Base-by-base conservation (phyloP, 2,888 invertebrate species). In the Punctoribates punctum region DNA sequence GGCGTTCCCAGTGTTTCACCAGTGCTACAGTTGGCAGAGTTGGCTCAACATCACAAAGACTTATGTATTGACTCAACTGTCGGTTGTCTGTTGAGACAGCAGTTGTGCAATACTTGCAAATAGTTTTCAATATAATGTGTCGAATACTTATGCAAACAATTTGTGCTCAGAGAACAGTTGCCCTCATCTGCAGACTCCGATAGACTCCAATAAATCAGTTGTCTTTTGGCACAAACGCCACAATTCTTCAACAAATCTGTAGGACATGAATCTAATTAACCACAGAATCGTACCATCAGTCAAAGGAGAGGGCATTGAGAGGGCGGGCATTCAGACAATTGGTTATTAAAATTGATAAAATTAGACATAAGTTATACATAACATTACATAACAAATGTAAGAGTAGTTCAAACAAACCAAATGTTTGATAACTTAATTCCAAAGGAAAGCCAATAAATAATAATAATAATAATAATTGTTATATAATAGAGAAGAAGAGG, bases 1-100 rank as follows among this genome's bases (percentile, higher is more conserved):
- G 20, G 65, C 20, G 17, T 29, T 62, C 34, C 27, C 34, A 62
- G 27, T 27, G 29, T 42, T 11, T 42, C 42, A 42, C 42, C 42
- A 42, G 17, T 62, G 29, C 9, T 17, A 29, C 23, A 23, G 23
- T 60, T 27, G 60, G 23, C 60, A 62, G 23, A 46, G 25, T 72
- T 38, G 29, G 60, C 60, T 60, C 13, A 60, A 27, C 65, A 72
- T 46, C 72, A 72, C 42, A 27, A 27, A 25, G 29, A 25, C 17
- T 67, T 9, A 46, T 48, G 25, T 72, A 48, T 72, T 72, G 72
- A 72, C 48, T 72, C 72, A 72, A 72, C 72, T 48, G 72, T 72
- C 48, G 48, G 15, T 48, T 67, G 13, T 27, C 27, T 23, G 65
- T 72, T 48, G 23, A 25, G 23, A 27, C 46, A 48, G 48, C 25